These are phyloP conservation scores for Scaptomyza caliginosa DNA, from an alignment of 2,888 invertebrate species.

Conservation along the genomic window DNA sequence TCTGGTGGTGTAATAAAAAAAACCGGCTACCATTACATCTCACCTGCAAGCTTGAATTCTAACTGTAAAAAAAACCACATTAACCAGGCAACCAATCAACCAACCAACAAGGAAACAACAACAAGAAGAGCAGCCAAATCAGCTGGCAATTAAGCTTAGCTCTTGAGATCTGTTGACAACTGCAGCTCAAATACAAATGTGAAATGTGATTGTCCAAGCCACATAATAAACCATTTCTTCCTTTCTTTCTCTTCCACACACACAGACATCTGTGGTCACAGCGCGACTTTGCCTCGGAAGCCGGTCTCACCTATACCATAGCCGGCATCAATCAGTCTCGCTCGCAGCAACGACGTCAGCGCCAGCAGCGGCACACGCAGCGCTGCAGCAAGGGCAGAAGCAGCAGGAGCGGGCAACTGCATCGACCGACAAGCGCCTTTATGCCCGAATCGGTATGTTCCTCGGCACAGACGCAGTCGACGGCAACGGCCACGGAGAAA, in stretches of 20 bases:
- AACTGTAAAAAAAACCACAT: conserved; percentile 65
- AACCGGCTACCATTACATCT: conserved; percentile 48
- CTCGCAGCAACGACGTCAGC: conserved; percentile 68
- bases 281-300: conserved; percentile 82
- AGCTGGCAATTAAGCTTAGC: conserved; percentile 43
- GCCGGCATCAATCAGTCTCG: conserved; percentile 77
- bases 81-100: no score
- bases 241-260: neutral
- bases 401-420: conserved; percentile 36
- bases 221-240: neutral
- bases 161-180: conserved; percentile 40
- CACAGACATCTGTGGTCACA: conserved; percentile 80
- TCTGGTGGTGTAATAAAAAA: conserved; percentile 15
- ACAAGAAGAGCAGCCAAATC: conserved; percentile 17
- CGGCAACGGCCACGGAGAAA: conserved; percentile 79
- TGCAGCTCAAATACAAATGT: conserved; percentile 42
- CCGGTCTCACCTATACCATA: conserved; percentile 83
- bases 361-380: conserved; percentile 67
- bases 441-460: conserved; percentile 80
- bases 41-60: conserved; percentile 63
- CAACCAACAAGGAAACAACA: conserved; percentile 30
- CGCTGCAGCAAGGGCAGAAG: conserved; percentile 64
- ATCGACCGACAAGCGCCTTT: conserved; percentile 66
- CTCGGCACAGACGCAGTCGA: conserved; percentile 81
- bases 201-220: conserved; percentile 26